phyloP scores from a whole-genome alignment of 2,113 vertebrate genomes.

The Colossoma macropomum region DNA sequence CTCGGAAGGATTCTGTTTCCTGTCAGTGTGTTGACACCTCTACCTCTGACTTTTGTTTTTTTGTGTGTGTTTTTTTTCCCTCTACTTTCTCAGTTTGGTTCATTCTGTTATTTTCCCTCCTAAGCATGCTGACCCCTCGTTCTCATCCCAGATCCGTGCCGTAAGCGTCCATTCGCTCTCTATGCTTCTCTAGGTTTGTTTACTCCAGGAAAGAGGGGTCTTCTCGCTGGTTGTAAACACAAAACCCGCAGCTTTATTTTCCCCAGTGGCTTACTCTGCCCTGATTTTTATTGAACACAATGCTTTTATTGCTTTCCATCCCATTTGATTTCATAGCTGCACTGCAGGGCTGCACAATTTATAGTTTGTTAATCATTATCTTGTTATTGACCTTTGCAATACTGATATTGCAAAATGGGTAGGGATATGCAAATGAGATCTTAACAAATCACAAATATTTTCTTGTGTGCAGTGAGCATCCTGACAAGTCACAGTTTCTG shows the following conservation, averaged over 20 bases:
- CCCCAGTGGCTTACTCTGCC: not conserved
- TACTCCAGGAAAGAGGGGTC: not conserved
- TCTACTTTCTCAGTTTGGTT: not conserved
- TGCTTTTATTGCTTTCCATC: not conserved
- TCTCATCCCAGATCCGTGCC: not conserved
- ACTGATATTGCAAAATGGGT: not conserved
- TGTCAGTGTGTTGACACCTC: slow-evolving; percentile 21
- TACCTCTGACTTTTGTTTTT: slow-evolving; percentile 8
- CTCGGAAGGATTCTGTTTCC: not conserved
- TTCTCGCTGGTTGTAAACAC: not conserved
- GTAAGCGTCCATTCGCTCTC: not conserved
- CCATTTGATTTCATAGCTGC: not conserved
- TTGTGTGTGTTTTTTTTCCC: slow-evolving; percentile 1
- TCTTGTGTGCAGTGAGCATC: no score
- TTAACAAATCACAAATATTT: no score
- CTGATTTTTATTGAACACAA: not conserved
- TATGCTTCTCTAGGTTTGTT: not conserved
- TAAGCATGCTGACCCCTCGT: slow-evolving; percentile 5
- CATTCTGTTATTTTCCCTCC: slow-evolving; percentile 1
- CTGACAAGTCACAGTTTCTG: no score
- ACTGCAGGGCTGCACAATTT: not conserved
- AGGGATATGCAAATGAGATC: not conserved
- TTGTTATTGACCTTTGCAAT: not conserved
- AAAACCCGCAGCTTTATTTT: not conserved
- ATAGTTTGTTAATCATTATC: not conserved